These are phyloP conservation scores for Uropetala carovei DNA, from an alignment of 2,888 invertebrate species.

Conservation along the genomic window DNA sequence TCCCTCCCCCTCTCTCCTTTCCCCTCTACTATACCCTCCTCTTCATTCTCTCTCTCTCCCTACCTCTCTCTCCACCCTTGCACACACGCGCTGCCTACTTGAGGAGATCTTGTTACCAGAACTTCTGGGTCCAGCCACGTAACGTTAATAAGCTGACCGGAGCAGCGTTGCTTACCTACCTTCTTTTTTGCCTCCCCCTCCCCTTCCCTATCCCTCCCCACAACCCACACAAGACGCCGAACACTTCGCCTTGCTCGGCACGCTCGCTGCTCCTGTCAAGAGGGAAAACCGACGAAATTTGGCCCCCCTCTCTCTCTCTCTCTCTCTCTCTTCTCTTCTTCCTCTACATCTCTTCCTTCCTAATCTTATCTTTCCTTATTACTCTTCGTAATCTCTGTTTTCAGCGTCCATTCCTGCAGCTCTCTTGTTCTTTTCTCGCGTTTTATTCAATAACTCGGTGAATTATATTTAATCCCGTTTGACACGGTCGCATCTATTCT, in stretches of 20 bases:
- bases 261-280: too few relatives aligned
- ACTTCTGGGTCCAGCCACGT: constrained; percentile 54
- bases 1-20: neutral
- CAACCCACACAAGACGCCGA: neutral
- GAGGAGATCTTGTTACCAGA: constrained; percentile 52
- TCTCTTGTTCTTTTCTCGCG: too few relatives aligned
- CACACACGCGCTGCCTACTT: constrained; percentile 25
- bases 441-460: too few relatives aligned
- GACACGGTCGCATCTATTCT: too few relatives aligned
- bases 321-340: neutral
- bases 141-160: constrained; percentile 44
- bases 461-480: too few relatives aligned
- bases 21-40: neutral
- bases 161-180: neutral
- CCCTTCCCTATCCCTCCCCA: neutral
- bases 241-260: too few relatives aligned
- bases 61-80: neutral
- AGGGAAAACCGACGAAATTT: neutral
- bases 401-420: neutral
- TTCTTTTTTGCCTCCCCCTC: neutral
- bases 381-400: neutral
- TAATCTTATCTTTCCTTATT: neutral
- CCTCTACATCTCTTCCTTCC: neutral
- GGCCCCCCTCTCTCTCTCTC: neutral
- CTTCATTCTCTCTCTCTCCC: neutral